Evolutionary conservation across 2,113 vertebrate species (phyloP), one percentile per base, ranked within the genome.

Genomic region (Motacilla tschutschensis): DNA sequence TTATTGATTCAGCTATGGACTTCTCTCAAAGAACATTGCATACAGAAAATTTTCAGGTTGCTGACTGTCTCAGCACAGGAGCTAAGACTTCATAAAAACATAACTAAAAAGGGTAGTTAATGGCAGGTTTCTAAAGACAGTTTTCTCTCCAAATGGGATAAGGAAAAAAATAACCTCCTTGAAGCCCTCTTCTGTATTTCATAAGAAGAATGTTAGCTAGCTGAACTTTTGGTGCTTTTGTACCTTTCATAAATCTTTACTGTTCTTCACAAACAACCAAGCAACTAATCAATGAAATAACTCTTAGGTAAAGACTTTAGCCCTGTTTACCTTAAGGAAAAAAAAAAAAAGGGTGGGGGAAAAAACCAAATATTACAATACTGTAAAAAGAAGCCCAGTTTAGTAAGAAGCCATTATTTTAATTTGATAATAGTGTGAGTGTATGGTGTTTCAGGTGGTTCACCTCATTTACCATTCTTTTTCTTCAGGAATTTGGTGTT

Each of bases 401-500:
- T 89, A 95, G 50, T 70, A 85, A 87, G 46, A 89, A 85, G 55
- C 13, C 3, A 2, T 87, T 79, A 19, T 57, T 90, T 91, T 43
- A 77, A 64, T 79, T 66, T 83, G 53, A 26, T 83, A 71, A 40
- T 13, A 40, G 4, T 65, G 19, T 58, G 31, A 43, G 8, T 72
- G 12, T 46, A 4, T 60, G 35, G 38, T 70, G 31, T 90, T 94
- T 71, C 87, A 65, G 65, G 50, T 90, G 65, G 69, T 75, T 92
- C 82, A 93, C 53, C 35, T 92, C 41, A 41, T 86, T 63, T 67
- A 81, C 36, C 62, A 19, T 93, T 93, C 83, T 88, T 96, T 82
- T 91, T 79, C 29, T 92, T 90, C 95, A 99, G 99, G 99, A 99
- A 97, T 99, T 99, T 97, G 99, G 99, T 92, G 99, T 99, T 53